Evolutionary conservation across 2,113 vertebrate species (phyloP), one percentile per base, ranked within the genome.

Genomic region (Chionomys nivalis): DNA sequence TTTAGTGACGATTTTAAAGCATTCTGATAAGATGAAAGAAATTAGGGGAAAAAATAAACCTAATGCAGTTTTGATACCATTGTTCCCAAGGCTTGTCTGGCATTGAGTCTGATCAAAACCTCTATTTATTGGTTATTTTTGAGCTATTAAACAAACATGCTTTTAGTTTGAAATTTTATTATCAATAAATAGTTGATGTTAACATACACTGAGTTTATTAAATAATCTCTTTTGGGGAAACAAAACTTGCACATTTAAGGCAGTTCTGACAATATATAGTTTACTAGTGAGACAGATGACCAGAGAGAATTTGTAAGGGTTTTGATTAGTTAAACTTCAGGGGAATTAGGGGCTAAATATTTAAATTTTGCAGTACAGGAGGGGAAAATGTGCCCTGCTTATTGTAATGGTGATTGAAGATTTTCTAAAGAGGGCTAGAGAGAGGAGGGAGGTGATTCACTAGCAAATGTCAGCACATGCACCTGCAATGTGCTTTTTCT

Each of bases 221-320:
- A 90, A 44, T 94, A 52, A 21, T 78, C 23, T 77, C 7, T 92
- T 90, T 93, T 79, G n/a, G 6, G 6, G 5, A 42, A 26, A 49
- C 58, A 92, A 90, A 94, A 16, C 31, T 33, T 90, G 61, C 5
- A 42, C 52, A 72, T 89, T 75, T 96, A 85, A 95, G 76, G n/a
- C 33, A 86, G 23, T 89, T 95, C 39, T 95, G 86, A 86, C 87
- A 93, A 83, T 91, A 68, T 73, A 83, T 75, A 31, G 44, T 55
- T 93, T 95, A 90, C 61, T 72, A 87, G 36, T 89, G 58, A 87
- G 73, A 92, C 39, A 88, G 42, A 86, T 91, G 91, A 73, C 44
- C 31, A 89, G 66, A 96, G 61, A 94, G 63, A 96, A 85, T 88
- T 92, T 97, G 72, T 61, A 93, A 96, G 49, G 13, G 23, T 31